Evolutionary conservation across 2,797 vertebrate genomes (phyloP).

Genomic region (Hoplostethus mediterraneus): DNA sequence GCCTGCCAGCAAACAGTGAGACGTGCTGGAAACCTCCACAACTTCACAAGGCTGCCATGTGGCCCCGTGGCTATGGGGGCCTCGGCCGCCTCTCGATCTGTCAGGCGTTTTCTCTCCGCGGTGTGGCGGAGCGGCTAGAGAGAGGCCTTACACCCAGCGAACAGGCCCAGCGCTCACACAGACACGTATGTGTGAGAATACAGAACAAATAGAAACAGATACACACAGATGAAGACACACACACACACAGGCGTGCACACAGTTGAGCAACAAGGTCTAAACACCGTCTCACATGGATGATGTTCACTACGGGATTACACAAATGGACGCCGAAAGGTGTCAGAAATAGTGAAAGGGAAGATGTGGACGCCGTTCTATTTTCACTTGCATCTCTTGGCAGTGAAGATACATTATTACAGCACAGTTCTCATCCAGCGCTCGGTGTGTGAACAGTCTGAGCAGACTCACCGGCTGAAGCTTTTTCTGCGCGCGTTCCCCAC

Average conservation of each 20-base stretch:
- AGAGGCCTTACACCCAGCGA: neutral
- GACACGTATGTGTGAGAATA: neutral
- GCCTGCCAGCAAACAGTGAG: slow-evolving; percentile 44
- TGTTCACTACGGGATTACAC: slow-evolving; percentile 27
- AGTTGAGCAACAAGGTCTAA: slow-evolving; percentile 20
- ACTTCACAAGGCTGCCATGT: slow-evolving; percentile 56
- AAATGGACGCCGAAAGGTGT: slow-evolving; percentile 14
- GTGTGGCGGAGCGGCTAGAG: neutral
- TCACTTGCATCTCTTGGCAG: slow-evolving; percentile 58
- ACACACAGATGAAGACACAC: slow-evolving; percentile 22
- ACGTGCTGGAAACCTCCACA: slow-evolving; percentile 56
- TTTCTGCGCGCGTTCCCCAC: slow-evolving; percentile 64
- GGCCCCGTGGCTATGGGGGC: slow-evolving; percentile 40
- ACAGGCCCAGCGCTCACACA: slow-evolving; percentile 7
- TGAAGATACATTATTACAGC: slow-evolving; percentile 59
- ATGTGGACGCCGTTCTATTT: slow-evolving; percentile 68
- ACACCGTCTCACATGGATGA: slow-evolving; percentile 29
- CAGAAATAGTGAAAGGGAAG: slow-evolving; percentile 52
- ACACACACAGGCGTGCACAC: neutral
- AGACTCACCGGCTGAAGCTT: slow-evolving; percentile 59
- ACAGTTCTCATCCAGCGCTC: slow-evolving; percentile 53
- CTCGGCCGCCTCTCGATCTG: slow-evolving; percentile 34
- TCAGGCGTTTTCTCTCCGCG: slow-evolving; percentile 6
- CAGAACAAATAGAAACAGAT: slow-evolving; percentile 2
- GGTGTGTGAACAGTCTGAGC: slow-evolving; percentile 50